A percentile compares a stretch with the other conserved stretches of the same genome.
phyloP scores from a whole-genome alignment of 2,888 invertebrate genomes.

The Clanis bilineata region DNA sequence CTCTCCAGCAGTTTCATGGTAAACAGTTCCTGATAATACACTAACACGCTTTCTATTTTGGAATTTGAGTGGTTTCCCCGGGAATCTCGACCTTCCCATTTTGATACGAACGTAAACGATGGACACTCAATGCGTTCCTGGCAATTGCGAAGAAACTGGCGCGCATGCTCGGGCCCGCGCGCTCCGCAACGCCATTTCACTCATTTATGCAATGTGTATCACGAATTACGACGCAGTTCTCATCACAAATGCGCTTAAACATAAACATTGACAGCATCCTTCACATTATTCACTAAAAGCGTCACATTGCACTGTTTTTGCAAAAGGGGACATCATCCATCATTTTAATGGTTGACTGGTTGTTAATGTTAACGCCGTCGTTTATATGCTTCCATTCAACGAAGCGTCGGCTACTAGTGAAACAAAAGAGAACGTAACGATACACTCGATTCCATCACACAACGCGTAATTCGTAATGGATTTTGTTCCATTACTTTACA shows the following conservation, averaged over 20 bases:
- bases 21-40: slow-evolving; percentile 86
- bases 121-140: slow-evolving; percentile 80
- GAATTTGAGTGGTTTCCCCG: slow-evolving; percentile 93
- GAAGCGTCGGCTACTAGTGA: slow-evolving; percentile 69
- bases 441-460: slow-evolving; percentile 60
- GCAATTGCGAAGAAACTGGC: slow-evolving; percentile 76
- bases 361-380: slow-evolving; percentile 71
- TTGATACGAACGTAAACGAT: slow-evolving; percentile 82
- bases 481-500: slow-evolving; percentile 68
- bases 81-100: slow-evolving; percentile 93
- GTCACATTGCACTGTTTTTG: slow-evolving; percentile 75
- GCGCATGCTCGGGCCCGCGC: slow-evolving; percentile 82
- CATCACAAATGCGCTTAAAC: slow-evolving; percentile 65
- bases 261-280: slow-evolving; percentile 69
- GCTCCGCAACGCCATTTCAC: slow-evolving; percentile 81
- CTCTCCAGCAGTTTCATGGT: slow-evolving; percentile 75
- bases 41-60: slow-evolving; percentile 92
- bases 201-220: slow-evolving; percentile 79
- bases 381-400: slow-evolving; percentile 78
- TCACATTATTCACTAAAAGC: slow-evolving; percentile 73
- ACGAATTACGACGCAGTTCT: slow-evolving; percentile 79
- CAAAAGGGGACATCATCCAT: slow-evolving; percentile 76
- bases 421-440: slow-evolving; percentile 79
- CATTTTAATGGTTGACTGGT: slow-evolving; percentile 78
- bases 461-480: slow-evolving; percentile 58